Percentiles rank a stretch among this genome's conserved stretches.
These are phyloP conservation scores for Pherbina coryleti DNA, from an alignment of 2,888 invertebrate species.

Conservation along the genomic window DNA sequence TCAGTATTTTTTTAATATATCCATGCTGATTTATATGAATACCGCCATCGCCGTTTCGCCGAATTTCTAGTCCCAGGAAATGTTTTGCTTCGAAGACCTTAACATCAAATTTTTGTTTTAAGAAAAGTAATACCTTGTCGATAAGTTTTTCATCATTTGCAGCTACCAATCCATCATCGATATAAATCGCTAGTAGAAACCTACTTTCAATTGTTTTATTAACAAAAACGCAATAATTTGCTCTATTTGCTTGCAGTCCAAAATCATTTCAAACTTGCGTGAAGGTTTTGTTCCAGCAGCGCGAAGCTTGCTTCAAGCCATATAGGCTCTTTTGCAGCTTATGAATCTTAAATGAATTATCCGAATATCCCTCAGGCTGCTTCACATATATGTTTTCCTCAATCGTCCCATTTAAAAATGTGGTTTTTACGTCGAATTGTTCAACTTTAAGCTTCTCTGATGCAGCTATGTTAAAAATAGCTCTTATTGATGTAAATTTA, in stretches of 20 bases:
- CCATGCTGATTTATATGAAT: too few relatives aligned
- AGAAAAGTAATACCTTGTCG: slow-evolving; percentile 5
- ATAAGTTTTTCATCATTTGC: slow-evolving; percentile 39
- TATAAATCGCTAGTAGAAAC: slow-evolving; percentile 53
- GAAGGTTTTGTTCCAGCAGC: slow-evolving; percentile 49
- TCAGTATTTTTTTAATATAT: too few relatives aligned
- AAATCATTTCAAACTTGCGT: slow-evolving; percentile 47
- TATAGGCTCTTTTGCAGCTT: slow-evolving; percentile 46
- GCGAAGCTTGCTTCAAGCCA: slow-evolving; percentile 48
- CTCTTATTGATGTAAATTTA: slow-evolving; percentile 46
- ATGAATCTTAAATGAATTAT: slow-evolving; percentile 46
- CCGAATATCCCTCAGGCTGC: slow-evolving; percentile 44
- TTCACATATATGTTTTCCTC: too few relatives aligned
- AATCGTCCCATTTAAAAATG: too few relatives aligned
- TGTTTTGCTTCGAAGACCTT: slow-evolving; percentile 38
- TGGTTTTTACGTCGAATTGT: neutral
- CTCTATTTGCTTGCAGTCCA: slow-evolving; percentile 47
- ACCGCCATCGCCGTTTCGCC: too few relatives aligned
- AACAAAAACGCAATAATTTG: slow-evolving; percentile 55
- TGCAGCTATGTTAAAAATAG: neutral
- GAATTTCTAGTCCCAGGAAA: slow-evolving; percentile 41
- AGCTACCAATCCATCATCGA: slow-evolving; percentile 52
- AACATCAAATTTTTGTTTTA: slow-evolving; percentile 35
- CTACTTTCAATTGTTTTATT: too few relatives aligned
- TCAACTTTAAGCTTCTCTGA: neutral